Evolutionary conservation across 1,140 invertebrate genomes (phyloP).

Genomic region (Trachymyrmex cornetzi): DNA sequence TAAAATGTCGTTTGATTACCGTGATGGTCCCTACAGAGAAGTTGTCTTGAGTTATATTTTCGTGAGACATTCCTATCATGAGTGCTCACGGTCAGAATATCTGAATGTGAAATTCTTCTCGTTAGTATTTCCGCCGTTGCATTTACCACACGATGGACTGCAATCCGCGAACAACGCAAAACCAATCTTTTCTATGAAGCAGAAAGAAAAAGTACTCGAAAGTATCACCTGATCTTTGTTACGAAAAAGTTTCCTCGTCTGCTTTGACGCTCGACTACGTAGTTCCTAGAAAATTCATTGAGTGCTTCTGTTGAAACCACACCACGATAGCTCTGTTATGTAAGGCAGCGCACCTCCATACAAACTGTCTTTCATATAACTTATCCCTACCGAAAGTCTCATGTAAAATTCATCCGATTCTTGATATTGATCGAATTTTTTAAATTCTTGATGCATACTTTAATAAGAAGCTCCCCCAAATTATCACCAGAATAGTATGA

Average conservation of each 20-base stretch:
- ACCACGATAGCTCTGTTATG: not conserved
- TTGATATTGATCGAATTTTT: slow-evolving; percentile 62
- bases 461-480: slow-evolving; percentile 60
- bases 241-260: slow-evolving; percentile 17
- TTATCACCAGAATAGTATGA: slow-evolving; percentile 57
- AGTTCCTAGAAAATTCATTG: slow-evolving; percentile 66
- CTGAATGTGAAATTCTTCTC: not conserved
- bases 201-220: not conserved
- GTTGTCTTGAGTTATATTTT: slow-evolving; percentile 7
- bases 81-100: slow-evolving; percentile 5
- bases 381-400: slow-evolving; percentile 50
- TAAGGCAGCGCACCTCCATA: slow-evolving; percentile 20
- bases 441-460: slow-evolving; percentile 65
- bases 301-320: slow-evolving; percentile 15
- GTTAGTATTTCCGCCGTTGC: not conserved
- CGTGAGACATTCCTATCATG: not conserved
- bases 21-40: not conserved
- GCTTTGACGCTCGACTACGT: not conserved
- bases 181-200: slow-evolving; percentile 15
- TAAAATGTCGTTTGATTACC: slow-evolving; percentile 21
- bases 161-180: slow-evolving; percentile 5
- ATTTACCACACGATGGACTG: not conserved
- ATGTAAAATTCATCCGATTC: slow-evolving; percentile 61
- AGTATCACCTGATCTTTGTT: slow-evolving; percentile 32
- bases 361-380: slow-evolving; percentile 47